These are phyloP conservation scores for Chlamydotis undulata DNA, from an alignment of 2,113 vertebrate species.

Conservation along the genomic window DNA sequence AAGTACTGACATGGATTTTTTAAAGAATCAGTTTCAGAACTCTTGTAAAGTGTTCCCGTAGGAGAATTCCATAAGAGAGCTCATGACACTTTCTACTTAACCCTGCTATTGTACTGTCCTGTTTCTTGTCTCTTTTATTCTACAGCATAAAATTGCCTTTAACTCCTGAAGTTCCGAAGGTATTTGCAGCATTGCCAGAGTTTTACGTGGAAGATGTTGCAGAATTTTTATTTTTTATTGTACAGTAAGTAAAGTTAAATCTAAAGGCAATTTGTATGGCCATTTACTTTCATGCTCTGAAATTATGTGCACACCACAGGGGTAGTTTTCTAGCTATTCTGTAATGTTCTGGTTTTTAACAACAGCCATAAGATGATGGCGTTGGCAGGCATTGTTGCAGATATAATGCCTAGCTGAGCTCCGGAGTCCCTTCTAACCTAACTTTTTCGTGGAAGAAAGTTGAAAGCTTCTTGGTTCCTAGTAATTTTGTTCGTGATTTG, in stretches of 20 bases:
- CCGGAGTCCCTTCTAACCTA: not conserved
- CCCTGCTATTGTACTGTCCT: not conserved
- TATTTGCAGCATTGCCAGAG: slow-evolving; percentile 95
- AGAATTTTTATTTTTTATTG: slow-evolving; percentile 99
- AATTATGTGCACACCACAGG: too few relatives aligned
- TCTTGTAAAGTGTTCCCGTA: not conserved
- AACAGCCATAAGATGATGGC: not conserved
- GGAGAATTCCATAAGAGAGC: not conserved
- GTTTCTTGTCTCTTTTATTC: not conserved
- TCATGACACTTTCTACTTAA: not conserved
- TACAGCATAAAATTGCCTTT: slow-evolving; percentile 90
- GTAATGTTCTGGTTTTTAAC: not conserved
- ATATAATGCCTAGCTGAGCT: not conserved
- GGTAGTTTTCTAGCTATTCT: not conserved
- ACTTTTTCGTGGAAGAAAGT: not conserved
- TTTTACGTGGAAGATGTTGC: slow-evolving; percentile 99
- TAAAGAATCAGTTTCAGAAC: not conserved
- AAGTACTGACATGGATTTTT: not conserved
- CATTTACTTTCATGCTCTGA: not conserved
- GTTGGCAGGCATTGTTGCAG: not conserved
- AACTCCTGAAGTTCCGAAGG: slow-evolving; percentile 93
- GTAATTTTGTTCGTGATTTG: not conserved
- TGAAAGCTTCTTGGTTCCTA: not conserved
- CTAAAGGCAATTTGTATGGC: not conserved
- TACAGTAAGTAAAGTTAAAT: slow-evolving; percentile 89